Evolutionary conservation across 2,113 vertebrate genomes (phyloP).

Genomic region (Genyomyrus donnyi): DNA sequence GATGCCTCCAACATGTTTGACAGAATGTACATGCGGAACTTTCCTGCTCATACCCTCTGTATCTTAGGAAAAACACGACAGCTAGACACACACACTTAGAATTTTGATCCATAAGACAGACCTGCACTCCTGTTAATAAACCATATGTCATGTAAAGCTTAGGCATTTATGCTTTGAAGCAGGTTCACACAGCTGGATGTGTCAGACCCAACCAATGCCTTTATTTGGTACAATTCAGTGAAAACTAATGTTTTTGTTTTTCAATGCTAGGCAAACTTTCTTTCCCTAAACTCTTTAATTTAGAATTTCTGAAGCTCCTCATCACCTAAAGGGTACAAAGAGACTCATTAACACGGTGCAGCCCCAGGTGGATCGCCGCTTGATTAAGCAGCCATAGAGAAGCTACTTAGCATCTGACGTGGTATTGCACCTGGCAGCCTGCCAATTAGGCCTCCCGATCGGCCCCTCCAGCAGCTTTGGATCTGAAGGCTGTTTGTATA

Average conservation of each 20-base stretch:
- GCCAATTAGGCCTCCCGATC: neutral
- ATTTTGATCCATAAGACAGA: neutral
- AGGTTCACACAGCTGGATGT: neutral
- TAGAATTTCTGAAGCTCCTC: neutral
- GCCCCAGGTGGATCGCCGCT: neutral
- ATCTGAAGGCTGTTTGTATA: neutral
- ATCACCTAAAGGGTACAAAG: neutral
- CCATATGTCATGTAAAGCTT: neutral
- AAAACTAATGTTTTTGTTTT: neutral
- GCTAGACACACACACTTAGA: neutral
- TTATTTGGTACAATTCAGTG: neutral
- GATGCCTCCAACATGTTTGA: neutral
- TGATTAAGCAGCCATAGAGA: slow-evolving; percentile 3
- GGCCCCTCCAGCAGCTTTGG: neutral
- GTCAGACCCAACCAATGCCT: neutral
- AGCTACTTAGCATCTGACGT: neutral
- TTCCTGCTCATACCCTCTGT: neutral
- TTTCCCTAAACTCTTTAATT: neutral
- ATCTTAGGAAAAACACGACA: neutral
- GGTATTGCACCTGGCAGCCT: neutral
- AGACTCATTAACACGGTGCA: neutral
- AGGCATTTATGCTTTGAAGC: neutral
- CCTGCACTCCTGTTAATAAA: neutral
- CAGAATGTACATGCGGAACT: neutral
- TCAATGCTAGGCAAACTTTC: neutral